Evolutionary conservation across 2,797 vertebrate genomes (phyloP), one percentile per base, ranked within the genome.

Genomic region (Trachurus trachurus): DNA sequence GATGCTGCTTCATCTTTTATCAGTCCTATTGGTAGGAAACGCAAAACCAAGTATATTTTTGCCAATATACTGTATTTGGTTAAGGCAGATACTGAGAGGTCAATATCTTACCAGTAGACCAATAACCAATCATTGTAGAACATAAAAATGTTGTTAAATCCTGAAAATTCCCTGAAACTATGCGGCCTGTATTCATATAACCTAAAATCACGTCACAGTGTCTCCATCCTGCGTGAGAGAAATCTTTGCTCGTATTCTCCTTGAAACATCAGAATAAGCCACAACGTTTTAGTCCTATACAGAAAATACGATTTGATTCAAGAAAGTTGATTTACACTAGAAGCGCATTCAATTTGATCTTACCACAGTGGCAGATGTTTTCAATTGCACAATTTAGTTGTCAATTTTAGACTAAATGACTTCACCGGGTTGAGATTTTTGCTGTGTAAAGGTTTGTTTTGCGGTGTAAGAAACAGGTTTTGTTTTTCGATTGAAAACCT

Each of bases 391-490:
- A 1, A 21, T 58, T 69, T 2, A 56, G 19, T 49, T 44, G 52
- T 64, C 29, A 26, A 3, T 66, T 61, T 12, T 12, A n/a, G 37
- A 42, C 59, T 45, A 67, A 62, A 7, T 37, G 9, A 60, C 44
- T 39, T 62, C 21, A n/a, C 12, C 3, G 4, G 6, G 17, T 42
- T 26, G 3, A 58, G 49, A 61, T 47, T 34, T 45, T 59, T 40
- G 21, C 42, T 21, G 50, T 29, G 31, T 53, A 10, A 45, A 61
- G 9, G 11, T 66, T 66, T 60, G 37, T n/a, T 42, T 45, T 39
- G 16, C 54, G n/a, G 54, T 39, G 21, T 34, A 64, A 69, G 11
- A 71, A 61, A 70, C 2, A n/a, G 10, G 49, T 60, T 63, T 12
- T 26, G 26, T 42, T 52, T 61, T 42, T 10, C 10, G 8, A 26